Evolutionary conservation across 2,888 invertebrate species (phyloP).

Genomic region (Nowickia ferox): DNA sequence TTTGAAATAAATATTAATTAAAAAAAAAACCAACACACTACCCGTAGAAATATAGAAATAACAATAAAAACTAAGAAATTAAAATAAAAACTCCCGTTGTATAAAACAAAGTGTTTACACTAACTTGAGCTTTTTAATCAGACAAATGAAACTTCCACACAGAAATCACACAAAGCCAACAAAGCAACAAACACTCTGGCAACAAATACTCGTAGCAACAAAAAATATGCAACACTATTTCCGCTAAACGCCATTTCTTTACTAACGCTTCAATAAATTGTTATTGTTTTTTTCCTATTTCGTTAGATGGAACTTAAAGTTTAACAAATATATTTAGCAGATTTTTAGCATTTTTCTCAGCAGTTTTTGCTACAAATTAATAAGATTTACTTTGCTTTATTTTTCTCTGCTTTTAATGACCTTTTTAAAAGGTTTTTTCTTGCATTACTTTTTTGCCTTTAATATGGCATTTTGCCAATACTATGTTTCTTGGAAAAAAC

Average conservation of each 20-base stretch:
- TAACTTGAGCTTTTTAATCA: slow-evolving; percentile 70
- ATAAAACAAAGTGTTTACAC: slow-evolving; percentile 59
- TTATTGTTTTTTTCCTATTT: neutral
- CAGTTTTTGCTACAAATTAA: slow-evolving; percentile 30
- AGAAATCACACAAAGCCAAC: slow-evolving; percentile 41
- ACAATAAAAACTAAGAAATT: slow-evolving; percentile 67
- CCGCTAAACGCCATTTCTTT: slow-evolving; percentile 38
- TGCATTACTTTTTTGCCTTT: slow-evolving; percentile 16
- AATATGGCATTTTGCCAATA: slow-evolving; percentile 66
- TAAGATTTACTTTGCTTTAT: neutral
- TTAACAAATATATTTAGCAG: slow-evolving; percentile 4
- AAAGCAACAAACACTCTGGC: slow-evolving; percentile 30
- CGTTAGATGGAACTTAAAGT: slow-evolving; percentile 22
- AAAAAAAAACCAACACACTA: neutral
- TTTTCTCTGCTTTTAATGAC: slow-evolving; percentile 43
- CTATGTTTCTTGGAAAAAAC: slow-evolving; percentile 59
- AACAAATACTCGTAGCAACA: neutral
- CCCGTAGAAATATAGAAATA: slow-evolving; percentile 10
- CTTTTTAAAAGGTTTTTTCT: slow-evolving; percentile 15
- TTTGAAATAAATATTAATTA: slow-evolving; percentile 52
- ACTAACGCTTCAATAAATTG: slow-evolving; percentile 54
- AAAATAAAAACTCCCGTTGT: slow-evolving; percentile 50
- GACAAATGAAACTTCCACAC: slow-evolving; percentile 62
- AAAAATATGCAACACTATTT: slow-evolving; percentile 33
- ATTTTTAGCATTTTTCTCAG: slow-evolving; percentile 9